These are phyloP conservation scores for Rhamnusium bicolor DNA, from an alignment of 2,888 invertebrate species.

Conservation along the genomic window DNA sequence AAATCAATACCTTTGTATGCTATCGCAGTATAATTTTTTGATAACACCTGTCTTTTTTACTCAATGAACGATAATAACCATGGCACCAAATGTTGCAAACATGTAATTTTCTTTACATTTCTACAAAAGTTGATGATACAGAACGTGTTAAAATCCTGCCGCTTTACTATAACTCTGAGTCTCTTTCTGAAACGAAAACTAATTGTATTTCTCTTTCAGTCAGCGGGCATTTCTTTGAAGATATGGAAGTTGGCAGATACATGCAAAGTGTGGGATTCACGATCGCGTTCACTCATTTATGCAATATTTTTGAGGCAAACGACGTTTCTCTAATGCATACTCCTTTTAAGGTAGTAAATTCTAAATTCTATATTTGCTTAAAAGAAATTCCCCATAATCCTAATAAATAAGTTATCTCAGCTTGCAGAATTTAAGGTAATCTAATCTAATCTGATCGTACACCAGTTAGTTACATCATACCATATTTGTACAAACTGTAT, in stretches of 20 bases:
- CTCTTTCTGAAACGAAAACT: slow-evolving; percentile 43
- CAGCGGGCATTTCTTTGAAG: slow-evolving; percentile 44
- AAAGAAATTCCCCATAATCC: slow-evolving; percentile 14
- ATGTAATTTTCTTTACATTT: no score
- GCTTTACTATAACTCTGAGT: slow-evolving; percentile 11
- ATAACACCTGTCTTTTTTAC: no score
- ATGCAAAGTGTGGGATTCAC: slow-evolving; percentile 37
- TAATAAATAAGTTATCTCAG: slow-evolving; percentile 29
- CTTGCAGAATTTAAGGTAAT: neutral
- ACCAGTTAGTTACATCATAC: slow-evolving; percentile 9
- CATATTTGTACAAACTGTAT: slow-evolving; percentile 29
- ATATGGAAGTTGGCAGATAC: slow-evolving; percentile 47
- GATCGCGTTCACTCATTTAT: slow-evolving; percentile 42
- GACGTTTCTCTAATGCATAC: slow-evolving; percentile 21
- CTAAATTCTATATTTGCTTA: slow-evolving; percentile 1
- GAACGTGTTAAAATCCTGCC: neutral
- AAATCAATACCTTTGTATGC: no score
- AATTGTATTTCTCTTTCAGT: slow-evolving; percentile 47
- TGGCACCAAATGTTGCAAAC: no score
- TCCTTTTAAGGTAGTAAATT: slow-evolving; percentile 46
- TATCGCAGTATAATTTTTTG: no score
- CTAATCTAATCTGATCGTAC: slow-evolving; percentile 27
- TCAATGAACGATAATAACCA: no score
- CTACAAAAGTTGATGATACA: neutral
- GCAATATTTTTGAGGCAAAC: slow-evolving; percentile 37